Base-by-base conservation (phyloP, 2,888 invertebrate genomes). In the Synergus itoensis region DNA sequence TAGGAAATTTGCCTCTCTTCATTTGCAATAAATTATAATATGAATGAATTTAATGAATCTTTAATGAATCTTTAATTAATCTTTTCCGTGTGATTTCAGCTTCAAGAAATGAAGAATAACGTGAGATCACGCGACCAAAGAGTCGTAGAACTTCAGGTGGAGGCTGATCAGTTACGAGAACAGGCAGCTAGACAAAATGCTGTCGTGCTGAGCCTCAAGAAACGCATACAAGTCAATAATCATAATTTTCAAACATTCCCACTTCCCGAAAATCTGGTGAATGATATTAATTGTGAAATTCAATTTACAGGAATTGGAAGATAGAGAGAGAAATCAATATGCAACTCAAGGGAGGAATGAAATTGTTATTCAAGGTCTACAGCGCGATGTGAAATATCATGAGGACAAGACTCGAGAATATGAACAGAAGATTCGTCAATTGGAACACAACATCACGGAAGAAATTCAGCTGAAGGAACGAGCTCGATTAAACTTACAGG, bases 111-210 rank as follows among this genome's bases (percentile, higher is more conserved):
- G 88, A 96, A 96, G 92, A 94, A 94, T 83, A 95, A 95, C 88
- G 93, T 97, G 90, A 94, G 96, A 86, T 94, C 95, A 43, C 94
- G 96, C 78, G 96, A 96, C 85, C 95, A 96, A 89, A 93, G 95
- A 87, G 94, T 96, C 85, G 93, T 95, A 87, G 97, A 97, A 87
- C 94, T 97, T 81, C 96, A 96, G 90, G 95, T 96, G 43, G 97
- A 97, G 91, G 95, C 96, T 21, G 96, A 97, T 86, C 96, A 96
- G 88, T 92, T 96, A 21, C 94, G 96, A 9, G 96, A 97, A 83
- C 97, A 97, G 91, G 95, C 96, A 69, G 97, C 97, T 0, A 93
- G 97, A 57, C 97, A 97, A 91, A 96, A 95, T 87, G 95, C 97
- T 0, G 94, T 97, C 65, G 96, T 97, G 85, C 94, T 95, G 4